These are phyloP conservation scores for Crossocerus cetratus DNA, from an alignment of 2,888 invertebrate genomes.

Conservation along the genomic window DNA sequence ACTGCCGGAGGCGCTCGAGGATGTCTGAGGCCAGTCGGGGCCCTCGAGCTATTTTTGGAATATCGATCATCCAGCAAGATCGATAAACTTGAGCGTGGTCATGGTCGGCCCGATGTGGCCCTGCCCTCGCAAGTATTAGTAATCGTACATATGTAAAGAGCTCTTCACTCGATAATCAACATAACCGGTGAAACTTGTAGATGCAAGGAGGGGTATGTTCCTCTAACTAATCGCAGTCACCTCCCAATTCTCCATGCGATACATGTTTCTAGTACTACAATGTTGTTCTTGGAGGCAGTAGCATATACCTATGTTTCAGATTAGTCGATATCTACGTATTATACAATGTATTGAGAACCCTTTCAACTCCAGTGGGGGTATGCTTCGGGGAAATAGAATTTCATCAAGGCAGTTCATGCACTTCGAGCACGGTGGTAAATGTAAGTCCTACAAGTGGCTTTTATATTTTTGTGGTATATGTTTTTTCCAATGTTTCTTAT, in stretches of 20 bases:
- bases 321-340: conserved; percentile 27
- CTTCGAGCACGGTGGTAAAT: background rate
- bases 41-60: no score
- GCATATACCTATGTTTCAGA: conserved; percentile 60
- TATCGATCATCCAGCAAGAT: no score
- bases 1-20: no score
- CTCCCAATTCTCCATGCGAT: conserved; percentile 21
- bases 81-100: no score
- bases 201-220: background rate
- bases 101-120: no score
- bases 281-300: conserved; percentile 69
- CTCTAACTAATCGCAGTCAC: background rate
- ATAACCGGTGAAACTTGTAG: no score
- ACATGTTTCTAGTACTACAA: conserved; percentile 64
- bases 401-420: conserved; percentile 8
- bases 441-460: background rate
- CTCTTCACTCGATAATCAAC: no score
- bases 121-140: no score
- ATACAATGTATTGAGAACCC: conserved; percentile 29
- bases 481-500: no score
- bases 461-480: background rate
- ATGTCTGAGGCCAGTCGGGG: no score
- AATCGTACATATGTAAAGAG: no score
- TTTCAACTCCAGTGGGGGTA: conserved; percentile 14
- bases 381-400: conserved; percentile 15